Conservation (phyloP, 2,888 invertebrate species). For the Bugulina stolonifera region DNA sequence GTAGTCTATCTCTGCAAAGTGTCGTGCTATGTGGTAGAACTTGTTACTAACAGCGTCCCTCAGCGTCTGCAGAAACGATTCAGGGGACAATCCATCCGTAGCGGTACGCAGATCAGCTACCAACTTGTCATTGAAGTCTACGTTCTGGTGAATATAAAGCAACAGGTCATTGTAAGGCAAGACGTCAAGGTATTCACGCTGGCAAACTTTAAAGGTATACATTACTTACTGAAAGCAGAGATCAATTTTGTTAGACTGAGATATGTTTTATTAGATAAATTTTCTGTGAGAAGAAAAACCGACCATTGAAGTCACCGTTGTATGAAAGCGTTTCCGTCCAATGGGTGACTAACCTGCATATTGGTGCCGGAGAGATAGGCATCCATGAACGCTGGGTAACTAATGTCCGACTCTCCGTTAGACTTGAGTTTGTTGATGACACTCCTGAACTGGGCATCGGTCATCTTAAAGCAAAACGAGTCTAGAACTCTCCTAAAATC, state of each 20-base stretch:
- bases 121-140: constrained; percentile 22
- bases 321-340: too few relatives aligned
- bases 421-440: constrained; percentile 35
- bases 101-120: neutral
- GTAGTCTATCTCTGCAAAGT: constrained; percentile 43
- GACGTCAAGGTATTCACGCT: too few relatives aligned
- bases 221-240: too few relatives aligned
- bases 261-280: too few relatives aligned
- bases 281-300: too few relatives aligned
- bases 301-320: too few relatives aligned
- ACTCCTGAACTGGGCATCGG: constrained; percentile 43
- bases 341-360: neutral
- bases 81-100: neutral
- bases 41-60: constrained; percentile 40
- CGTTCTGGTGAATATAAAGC: neutral
- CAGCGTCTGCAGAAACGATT: constrained; percentile 35
- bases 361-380: constrained; percentile 12
- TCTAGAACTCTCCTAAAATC: constrained; percentile 46
- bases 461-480: constrained; percentile 46
- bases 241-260: too few relatives aligned
- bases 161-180: too few relatives aligned
- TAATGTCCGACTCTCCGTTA: constrained; percentile 36
- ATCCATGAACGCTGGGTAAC: constrained; percentile 41
- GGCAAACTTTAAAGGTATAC: too few relatives aligned
- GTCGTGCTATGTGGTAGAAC: constrained; percentile 37